phyloP scores from a whole-genome alignment of 2,888 invertebrate genomes.

The Lasioglossum marginatum region DNA sequence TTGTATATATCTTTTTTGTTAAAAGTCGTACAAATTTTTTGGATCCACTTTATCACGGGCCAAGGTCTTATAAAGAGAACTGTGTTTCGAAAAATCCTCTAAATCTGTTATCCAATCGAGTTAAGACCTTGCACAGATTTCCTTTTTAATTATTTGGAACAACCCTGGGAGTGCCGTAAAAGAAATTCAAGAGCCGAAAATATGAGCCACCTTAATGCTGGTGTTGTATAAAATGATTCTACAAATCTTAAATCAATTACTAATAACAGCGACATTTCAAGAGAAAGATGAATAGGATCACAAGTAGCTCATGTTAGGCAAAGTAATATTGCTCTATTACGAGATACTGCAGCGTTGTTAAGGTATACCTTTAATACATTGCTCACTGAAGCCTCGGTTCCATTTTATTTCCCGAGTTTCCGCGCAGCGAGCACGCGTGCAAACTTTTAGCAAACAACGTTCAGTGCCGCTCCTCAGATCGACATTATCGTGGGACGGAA shows the following conservation, averaged over 20 bases:
- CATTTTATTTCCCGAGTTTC: neutral
- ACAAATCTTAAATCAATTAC: neutral
- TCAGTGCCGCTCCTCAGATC: constrained; percentile 38
- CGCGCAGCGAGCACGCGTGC: neutral
- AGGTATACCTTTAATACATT: neutral
- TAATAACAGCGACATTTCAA: no score
- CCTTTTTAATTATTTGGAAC: no score
- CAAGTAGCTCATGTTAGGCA: neutral
- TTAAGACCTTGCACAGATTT: no score
- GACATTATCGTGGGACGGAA: neutral
- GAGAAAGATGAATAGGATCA: neutral
- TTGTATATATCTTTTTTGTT: no score
- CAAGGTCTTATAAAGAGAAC: no score
- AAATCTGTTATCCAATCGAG: no score
- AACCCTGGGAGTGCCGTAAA: no score
- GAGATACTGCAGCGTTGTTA: neutral
- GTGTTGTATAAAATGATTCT: neutral
- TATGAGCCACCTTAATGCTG: no score
- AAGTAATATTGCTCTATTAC: neutral
- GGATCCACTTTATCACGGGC: no score
- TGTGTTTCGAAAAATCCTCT: no score
- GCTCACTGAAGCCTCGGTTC: neutral
- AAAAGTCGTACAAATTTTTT: no score
- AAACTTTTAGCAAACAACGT: constrained; percentile 2
- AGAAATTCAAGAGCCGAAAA: no score